These are phyloP conservation scores for Acanthosoma haemorrhoidale DNA, from an alignment of 2,888 invertebrate species.

Conservation along the genomic window DNA sequence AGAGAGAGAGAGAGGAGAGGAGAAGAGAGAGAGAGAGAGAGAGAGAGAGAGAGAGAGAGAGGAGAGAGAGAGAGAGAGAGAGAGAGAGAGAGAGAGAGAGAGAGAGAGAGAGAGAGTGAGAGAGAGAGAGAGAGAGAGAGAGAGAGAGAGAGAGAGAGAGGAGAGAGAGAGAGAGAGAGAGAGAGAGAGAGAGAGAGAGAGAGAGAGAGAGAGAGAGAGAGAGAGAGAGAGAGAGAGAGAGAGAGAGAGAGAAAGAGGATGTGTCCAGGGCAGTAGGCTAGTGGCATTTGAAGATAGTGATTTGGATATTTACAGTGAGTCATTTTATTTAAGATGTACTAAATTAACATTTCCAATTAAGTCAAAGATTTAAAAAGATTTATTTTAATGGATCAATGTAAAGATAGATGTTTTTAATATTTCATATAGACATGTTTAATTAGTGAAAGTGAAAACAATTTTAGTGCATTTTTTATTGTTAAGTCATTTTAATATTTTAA, in stretches of 20 bases:
- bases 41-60: not conserved
- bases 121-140: not conserved
- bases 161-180: not conserved
- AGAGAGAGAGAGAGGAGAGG: not conserved
- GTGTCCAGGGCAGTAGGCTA: no score
- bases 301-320: no score
- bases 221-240: slow-evolving; percentile 14
- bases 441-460: no score
- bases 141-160: slow-evolving; percentile 3
- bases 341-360: no score
- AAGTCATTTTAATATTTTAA: no score
- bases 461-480: no score
- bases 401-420: no score
- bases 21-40: not conserved
- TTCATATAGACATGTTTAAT: no score
- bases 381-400: no score
- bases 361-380: no score
- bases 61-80: not conserved
- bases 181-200: slow-evolving; percentile 9
- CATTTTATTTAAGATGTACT: no score
- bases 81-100: slow-evolving; percentile 12
- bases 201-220: slow-evolving; percentile 9
- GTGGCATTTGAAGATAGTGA: no score
- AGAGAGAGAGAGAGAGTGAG: slow-evolving; percentile 1
- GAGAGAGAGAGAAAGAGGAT: not conserved